A percentile compares a stretch with the other conserved stretches of the same genome.
Evolutionary conservation across 2,113 vertebrate genomes (phyloP).

Genomic region (Lutjanus erythropterus): DNA sequence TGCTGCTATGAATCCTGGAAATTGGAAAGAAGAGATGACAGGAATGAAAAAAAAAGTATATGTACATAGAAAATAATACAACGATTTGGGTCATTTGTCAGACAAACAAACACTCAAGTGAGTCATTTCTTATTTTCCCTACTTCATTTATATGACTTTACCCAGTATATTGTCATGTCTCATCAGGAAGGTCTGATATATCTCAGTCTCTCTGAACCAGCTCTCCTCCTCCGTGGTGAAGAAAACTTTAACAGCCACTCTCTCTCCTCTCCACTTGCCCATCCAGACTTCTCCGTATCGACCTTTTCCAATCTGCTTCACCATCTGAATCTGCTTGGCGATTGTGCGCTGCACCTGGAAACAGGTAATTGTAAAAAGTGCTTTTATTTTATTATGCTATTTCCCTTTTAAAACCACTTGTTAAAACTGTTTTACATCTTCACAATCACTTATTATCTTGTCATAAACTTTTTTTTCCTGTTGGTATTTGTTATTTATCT

Average conservation of each 20-base stretch:
- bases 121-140: not conserved
- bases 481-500: not conserved
- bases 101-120: not conserved
- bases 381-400: not conserved
- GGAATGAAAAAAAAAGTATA: constrained; percentile 6
- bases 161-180: constrained; percentile 98
- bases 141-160: constrained; percentile 74
- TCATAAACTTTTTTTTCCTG: too few species aligned
- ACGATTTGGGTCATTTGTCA: not conserved
- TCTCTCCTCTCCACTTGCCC: constrained; percentile 97
- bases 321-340: constrained; percentile 99
- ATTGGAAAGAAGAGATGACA: not conserved
- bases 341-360: constrained; percentile 97
- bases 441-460: too few species aligned
- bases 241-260: constrained; percentile 98
- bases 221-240: constrained; percentile 98
- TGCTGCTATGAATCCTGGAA: constrained; percentile 95
- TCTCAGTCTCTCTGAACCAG: constrained; percentile 99
- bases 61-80: not conserved
- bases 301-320: constrained; percentile 98
- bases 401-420: not conserved
- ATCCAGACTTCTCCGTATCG: constrained; percentile 99
- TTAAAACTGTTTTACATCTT: too few species aligned
- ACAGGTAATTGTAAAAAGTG: not conserved
- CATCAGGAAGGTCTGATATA: constrained; percentile 99